Percentiles rank a stretch among this genome's conserved stretches.
Evolutionary conservation across 2,113 vertebrate species (phyloP).

Genomic region (Regulus satrapa): DNA sequence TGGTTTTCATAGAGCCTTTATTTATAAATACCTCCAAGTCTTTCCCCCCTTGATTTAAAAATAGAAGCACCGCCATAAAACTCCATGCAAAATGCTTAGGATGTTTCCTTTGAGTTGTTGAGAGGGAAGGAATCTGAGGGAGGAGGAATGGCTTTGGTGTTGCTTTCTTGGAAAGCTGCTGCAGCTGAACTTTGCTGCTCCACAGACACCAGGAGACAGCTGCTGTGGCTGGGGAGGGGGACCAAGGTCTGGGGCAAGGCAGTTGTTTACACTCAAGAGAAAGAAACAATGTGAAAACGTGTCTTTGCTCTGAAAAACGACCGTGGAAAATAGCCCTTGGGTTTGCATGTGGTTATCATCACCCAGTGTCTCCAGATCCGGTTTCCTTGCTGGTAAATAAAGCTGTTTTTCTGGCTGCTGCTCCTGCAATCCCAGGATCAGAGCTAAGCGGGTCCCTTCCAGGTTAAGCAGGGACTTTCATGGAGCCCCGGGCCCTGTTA

Average conservation of each 20-base stretch:
- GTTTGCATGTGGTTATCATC: not conserved
- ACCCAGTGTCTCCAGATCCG: not conserved
- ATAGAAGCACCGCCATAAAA: conserved; percentile 9
- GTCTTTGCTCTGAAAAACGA: not conserved
- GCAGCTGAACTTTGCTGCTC: not conserved
- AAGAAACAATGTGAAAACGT: not conserved
- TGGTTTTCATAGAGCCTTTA: not conserved
- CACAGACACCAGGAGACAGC: not conserved
- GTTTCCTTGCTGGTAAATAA: not conserved
- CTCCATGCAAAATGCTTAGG: not conserved
- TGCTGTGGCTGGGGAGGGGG: not conserved
- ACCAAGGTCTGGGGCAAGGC: not conserved
- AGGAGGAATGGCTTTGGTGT: not conserved
- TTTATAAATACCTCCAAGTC: conserved; percentile 18
- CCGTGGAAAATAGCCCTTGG: not conserved
- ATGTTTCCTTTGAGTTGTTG: conserved; percentile 15
- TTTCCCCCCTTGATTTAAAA: not conserved
- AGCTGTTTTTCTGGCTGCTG: not conserved
- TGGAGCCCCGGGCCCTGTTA: accelerated
- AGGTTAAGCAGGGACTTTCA: not conserved
- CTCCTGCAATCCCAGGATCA: not conserved
- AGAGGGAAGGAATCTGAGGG: not conserved
- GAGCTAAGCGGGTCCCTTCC: not conserved
- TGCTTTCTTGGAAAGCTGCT: conserved; percentile 48
- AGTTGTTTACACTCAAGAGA: not conserved